A percentile compares a stretch with the other conserved stretches of the same genome.
phyloP scores from a whole-genome alignment of 2,888 invertebrate species.

The Andrena fulva region DNA sequence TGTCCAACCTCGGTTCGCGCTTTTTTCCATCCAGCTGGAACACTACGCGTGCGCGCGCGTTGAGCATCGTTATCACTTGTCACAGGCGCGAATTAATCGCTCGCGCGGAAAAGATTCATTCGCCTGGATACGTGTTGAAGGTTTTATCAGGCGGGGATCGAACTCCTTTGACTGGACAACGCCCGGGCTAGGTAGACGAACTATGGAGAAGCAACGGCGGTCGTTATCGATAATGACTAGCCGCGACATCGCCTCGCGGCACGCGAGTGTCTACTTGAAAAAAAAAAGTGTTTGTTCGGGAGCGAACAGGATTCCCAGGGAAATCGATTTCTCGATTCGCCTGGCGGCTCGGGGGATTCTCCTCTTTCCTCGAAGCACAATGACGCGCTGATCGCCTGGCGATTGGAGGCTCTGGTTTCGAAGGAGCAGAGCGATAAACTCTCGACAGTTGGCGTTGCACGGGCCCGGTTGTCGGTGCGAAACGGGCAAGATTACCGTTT shows the following conservation, averaged over 20 bases:
- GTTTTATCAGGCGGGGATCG: slow-evolving; percentile 38
- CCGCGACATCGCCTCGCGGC: slow-evolving; percentile 16
- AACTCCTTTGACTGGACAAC: slow-evolving; percentile 30
- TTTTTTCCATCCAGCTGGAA: not conserved
- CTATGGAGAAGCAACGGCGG: slow-evolving; percentile 34
- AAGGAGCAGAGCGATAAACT: not conserved
- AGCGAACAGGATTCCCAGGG: not conserved
- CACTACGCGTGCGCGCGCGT: not conserved
- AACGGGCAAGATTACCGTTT: slow-evolving; percentile 15
- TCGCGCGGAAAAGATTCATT: slow-evolving; percentile 26
- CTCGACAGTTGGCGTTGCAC: not conserved
- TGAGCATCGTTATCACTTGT: slow-evolving; percentile 30
- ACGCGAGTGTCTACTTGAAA: slow-evolving; percentile 23
- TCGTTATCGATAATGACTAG: slow-evolving; percentile 62
- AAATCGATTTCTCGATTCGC: slow-evolving; percentile 16
- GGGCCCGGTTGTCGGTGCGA: not conserved
- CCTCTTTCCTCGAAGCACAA: not conserved
- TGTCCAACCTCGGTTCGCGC: not conserved
- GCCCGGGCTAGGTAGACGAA: not conserved
- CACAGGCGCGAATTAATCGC: slow-evolving; percentile 33
- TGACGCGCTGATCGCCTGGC: not conserved
- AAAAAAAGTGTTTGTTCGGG: slow-evolving; percentile 14
- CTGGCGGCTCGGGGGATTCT: not conserved
- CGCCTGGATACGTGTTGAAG: slow-evolving; percentile 5
- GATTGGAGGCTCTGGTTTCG: not conserved